Conservation (phyloP, 2,888 invertebrate species). For the Calameuta idolon region DNA sequence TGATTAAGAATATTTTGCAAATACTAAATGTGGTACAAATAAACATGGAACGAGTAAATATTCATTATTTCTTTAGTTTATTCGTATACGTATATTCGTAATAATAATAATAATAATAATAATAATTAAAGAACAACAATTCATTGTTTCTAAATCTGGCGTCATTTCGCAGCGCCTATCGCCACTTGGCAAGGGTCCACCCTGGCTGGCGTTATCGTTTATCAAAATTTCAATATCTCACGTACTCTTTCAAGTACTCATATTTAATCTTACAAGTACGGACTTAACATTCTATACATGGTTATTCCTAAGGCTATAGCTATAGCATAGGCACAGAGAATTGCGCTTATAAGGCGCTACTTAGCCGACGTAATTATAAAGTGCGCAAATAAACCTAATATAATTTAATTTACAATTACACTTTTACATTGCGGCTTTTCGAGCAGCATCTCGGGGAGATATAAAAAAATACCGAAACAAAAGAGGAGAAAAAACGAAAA, state of each 20-base stretch:
- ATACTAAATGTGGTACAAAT: neutral
- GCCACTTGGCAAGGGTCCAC: conserved; percentile 23
- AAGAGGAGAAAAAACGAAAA: neutral
- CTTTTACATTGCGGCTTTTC: neutral
- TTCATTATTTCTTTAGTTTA: neutral
- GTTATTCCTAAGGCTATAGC: neutral
- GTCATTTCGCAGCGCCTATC: conserved; percentile 33
- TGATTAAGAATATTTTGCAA: neutral
- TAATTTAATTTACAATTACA: neutral
- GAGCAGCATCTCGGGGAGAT: neutral
- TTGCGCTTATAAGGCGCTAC: neutral
- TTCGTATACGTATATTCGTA: conserved; percentile 19
- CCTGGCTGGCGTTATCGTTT: conserved; percentile 1
- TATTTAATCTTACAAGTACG: conserved; percentile 4
- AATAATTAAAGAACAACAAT: conserved; percentile 39
- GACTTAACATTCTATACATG: conserved; percentile 12
- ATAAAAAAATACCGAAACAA: neutral
- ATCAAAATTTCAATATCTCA: neutral
- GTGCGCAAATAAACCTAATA: neutral
- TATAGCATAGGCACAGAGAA: conserved; percentile 9
- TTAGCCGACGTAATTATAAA: neutral
- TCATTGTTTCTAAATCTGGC: conserved; percentile 35
- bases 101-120: conserved; percentile 24
- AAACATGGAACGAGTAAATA: neutral
- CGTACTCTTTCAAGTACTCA: neutral